Evolutionary conservation across 2,113 vertebrate species (phyloP).

Genomic region (Ammodytes dubius): DNA sequence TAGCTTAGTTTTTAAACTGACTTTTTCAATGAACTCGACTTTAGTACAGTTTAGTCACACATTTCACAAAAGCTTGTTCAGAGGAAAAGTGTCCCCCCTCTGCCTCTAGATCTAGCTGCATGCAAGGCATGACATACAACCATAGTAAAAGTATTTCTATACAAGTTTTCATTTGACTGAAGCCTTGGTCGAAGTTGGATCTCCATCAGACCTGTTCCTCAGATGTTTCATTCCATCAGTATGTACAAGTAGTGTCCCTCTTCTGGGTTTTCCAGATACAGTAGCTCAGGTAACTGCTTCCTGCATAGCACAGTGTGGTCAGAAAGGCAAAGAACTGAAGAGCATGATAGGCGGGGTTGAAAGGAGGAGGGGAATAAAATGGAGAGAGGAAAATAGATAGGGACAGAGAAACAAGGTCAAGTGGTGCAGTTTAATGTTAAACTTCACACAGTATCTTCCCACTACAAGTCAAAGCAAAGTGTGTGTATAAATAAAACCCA

Average conservation of each 20-base stretch:
- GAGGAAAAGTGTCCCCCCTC: neutral
- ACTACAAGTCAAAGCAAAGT: no score
- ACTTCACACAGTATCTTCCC: no score
- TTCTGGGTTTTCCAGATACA: slow-evolving; percentile 87
- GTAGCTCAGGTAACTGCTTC: slow-evolving; percentile 90
- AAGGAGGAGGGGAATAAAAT: no score
- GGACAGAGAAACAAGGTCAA: no score
- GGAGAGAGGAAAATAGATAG: no score
- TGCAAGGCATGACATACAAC: neutral
- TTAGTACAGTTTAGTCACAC: neutral
- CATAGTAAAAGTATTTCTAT: neutral
- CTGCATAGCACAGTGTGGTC: slow-evolving; percentile 88
- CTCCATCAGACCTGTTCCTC: neutral
- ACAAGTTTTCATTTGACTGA: neutral
- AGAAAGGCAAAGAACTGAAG: no score
- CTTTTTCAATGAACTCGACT: neutral
- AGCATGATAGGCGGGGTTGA: no score
- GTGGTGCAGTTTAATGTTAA: no score
- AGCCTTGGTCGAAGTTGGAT: neutral
- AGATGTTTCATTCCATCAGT: neutral
- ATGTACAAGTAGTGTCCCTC: slow-evolving; percentile 50
- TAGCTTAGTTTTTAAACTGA: neutral
- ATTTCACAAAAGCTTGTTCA: neutral
- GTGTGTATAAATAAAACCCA: no score
- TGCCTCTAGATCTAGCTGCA: neutral